Base-by-base conservation (phyloP, 2,113 vertebrate species). In the Hemibagrus wyckioides region DNA sequence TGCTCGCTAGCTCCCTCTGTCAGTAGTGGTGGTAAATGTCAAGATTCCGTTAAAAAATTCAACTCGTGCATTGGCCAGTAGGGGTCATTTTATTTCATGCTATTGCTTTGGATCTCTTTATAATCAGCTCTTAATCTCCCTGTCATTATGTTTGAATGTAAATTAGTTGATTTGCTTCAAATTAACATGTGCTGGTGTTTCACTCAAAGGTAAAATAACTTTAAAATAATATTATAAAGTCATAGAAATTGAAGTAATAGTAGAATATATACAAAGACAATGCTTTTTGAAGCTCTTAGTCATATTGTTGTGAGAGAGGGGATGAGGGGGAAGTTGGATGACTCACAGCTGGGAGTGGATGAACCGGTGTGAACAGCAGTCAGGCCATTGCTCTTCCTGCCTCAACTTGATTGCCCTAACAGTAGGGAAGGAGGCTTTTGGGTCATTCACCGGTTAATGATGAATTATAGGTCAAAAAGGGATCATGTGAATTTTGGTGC, bases 1-100 rank as follows among this genome's bases (percentile, higher is more conserved):
- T 52, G 87, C 61, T 87, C 85, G 84, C 90, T 89, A 82, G 87
- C 89, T 90, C 91, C 88, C 90, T 92, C 91, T 92, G 82, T 87
- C 90, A 89, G 39, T 36, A 61, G 11, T 36, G 44, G 13, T 1
- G 30, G 14, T 80, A 52, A 9, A 48, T 77, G 59, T n/a, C 65
- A 56, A 39, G 30, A 81, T 80, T n/a, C 21, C n/a, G n/a, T 50
- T 19, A 15, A 23, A 80, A 71, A 44, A 28, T 41, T 65, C 21
- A 76, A 61, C 69, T 81, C 50, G 50, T 44, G 44, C 21, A 69
- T 85, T 54, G 30, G 28, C 84, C 86, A 88, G 75, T 75, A 89
- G 87, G 80, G 81, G 86, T 77, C 85, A 65, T 30, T 88, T 86
- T 52, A n/a, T 61, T 71, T 71, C 83, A 39, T 15, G 30, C 4